Conservation (phyloP, 2,113 vertebrate species). For the Pterocles gutturalis region DNA sequence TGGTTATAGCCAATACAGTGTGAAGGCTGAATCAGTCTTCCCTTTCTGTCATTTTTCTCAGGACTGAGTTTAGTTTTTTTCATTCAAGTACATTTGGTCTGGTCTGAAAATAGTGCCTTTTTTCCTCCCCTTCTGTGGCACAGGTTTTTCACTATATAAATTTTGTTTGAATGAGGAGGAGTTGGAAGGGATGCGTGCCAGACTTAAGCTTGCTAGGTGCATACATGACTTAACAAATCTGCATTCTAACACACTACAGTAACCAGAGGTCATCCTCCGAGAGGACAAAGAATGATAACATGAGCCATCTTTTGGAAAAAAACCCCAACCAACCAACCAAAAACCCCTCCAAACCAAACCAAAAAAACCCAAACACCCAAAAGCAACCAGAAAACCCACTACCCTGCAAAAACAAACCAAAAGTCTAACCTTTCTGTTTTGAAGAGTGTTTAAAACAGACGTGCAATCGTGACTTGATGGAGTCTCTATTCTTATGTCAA, state of each 20-base stretch:
- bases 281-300: neutral
- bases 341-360: too few species aligned
- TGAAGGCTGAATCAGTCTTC: neutral
- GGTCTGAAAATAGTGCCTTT: neutral
- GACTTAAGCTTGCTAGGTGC: neutral
- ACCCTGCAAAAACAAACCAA: neutral
- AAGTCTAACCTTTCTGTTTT: neutral
- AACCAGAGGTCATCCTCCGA: neutral
- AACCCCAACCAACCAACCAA: neutral
- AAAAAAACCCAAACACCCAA: neutral
- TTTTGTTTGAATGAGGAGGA: conserved; percentile 7
- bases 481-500: neutral
- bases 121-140: neutral
- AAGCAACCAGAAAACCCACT: accelerated
- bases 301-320: neutral
- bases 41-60: neutral
- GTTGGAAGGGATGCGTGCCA: neutral
- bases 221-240: neutral
- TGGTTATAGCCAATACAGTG: neutral
- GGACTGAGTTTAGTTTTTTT: neutral
- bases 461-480: neutral
- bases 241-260: neutral
- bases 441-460: neutral
- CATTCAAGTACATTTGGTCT: neutral
- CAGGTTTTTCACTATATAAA: neutral